Evolutionary conservation across 2,888 invertebrate species (phyloP).

Genomic region (Seira musarum): DNA sequence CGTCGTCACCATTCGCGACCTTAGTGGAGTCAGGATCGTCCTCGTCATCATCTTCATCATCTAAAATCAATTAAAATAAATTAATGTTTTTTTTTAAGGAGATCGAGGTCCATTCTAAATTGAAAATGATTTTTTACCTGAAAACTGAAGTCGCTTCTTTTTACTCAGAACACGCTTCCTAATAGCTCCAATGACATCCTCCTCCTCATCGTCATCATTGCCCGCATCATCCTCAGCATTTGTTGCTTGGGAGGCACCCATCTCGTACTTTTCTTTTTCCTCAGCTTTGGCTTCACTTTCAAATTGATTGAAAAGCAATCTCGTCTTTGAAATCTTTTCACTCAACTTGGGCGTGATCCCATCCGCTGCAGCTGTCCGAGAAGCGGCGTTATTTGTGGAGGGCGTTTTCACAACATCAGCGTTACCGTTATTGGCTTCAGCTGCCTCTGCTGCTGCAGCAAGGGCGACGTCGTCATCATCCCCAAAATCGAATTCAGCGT

Average conservation of each 20-base stretch:
- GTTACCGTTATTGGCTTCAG: background rate
- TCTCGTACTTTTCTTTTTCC: no score
- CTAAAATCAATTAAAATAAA: conserved; percentile 18
- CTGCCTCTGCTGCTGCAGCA: background rate
- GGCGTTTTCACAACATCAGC: conserved; percentile 13
- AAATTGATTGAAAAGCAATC: conserved; percentile 26
- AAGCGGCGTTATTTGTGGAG: no score
- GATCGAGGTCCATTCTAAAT: no score
- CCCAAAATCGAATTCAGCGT: conserved; percentile 60
- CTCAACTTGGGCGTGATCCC: conserved; percentile 42
- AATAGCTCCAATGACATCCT: conserved; percentile 64
- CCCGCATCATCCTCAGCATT: conserved; percentile 71
- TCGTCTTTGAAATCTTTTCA: conserved; percentile 44
- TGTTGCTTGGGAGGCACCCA: background rate
- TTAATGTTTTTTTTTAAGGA: no score
- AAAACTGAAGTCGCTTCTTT: conserved; percentile 74
- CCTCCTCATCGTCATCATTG: conserved; percentile 50
- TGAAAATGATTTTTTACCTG: conserved; percentile 72
- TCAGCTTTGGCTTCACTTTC: conserved; percentile 16
- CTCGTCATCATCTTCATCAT: conserved; percentile 57
- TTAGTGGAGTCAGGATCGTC: conserved; percentile 69
- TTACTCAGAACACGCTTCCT: conserved; percentile 46
- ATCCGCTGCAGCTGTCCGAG: conserved; percentile 14
- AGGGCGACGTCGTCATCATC: conserved; percentile 51
- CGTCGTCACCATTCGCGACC: conserved; percentile 52